phyloP scores from a whole-genome alignment of 1,140 invertebrate species.

The Drosophila quadrilineata region DNA sequence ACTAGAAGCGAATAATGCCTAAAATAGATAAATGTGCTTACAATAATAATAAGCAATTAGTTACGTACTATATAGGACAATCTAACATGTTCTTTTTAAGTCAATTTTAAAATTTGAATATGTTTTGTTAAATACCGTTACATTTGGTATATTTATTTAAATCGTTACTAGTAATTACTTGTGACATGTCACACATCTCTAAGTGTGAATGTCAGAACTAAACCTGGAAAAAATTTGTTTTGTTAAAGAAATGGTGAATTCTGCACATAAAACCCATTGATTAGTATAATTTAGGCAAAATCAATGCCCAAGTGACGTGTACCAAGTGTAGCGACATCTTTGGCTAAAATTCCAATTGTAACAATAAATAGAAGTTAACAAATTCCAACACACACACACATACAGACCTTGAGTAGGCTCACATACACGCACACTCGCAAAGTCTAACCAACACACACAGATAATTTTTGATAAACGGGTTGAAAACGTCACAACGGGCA shows the following conservation, averaged over 20 bases:
- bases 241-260: slow-evolving; percentile 58
- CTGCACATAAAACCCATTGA: slow-evolving; percentile 20
- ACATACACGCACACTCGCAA: slow-evolving; percentile 36
- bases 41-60: no score
- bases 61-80: no score
- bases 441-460: slow-evolving; percentile 22
- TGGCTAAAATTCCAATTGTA: slow-evolving; percentile 6
- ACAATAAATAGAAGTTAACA: slow-evolving; percentile 37
- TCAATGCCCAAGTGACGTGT: slow-evolving; percentile 11
- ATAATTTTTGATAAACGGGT: slow-evolving; percentile 51
- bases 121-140: slow-evolving; percentile 2
- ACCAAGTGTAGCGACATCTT: slow-evolving; percentile 11
- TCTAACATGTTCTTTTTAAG: no score
- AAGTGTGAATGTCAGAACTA: slow-evolving; percentile 50
- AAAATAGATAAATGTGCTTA: no score
- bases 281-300: slow-evolving; percentile 1
- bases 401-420: slow-evolving; percentile 69
- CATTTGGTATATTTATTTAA: slow-evolving; percentile 5
- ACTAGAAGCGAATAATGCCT: no score
- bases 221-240: slow-evolving; percentile 65
- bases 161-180: slow-evolving; percentile 15
- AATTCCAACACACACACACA: slow-evolving; percentile 76
- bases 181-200: slow-evolving; percentile 27
- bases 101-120: no score
- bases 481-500: slow-evolving; percentile 50